Base-by-base conservation (phyloP, 2,113 vertebrate genomes). In the Corythornis madagascariensis region DNA sequence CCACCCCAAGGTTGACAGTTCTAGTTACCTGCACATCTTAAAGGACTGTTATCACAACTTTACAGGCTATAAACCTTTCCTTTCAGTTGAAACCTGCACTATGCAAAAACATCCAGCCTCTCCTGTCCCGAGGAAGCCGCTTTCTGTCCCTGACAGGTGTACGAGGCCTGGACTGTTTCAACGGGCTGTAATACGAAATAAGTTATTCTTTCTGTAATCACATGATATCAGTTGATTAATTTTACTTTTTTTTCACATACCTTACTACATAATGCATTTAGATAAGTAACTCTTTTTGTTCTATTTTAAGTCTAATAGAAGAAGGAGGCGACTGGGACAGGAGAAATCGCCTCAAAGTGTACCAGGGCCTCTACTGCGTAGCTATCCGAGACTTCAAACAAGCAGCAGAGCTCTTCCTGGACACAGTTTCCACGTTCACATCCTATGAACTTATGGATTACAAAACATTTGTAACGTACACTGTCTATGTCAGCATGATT, bases 371-470 rank as follows among this genome's bases (percentile, higher is more conserved):
- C 42, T 99, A 99, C 92, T 99, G 99, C 22, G 99, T 99, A 87
- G 99, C 99, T 79, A 98, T 99, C 91, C 97, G 99, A 52, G 99
- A 99, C 93, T 99, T 99, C 97, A 99, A 99, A 91, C 99, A 99
- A 97, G 99, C 99, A 33, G 99, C 99, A 0, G 99, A 99, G 96
- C 99, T 99, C 63, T 99, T 99, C 95, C 98, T 99, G 7, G 99
- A 99, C 95, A 99, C 99, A 0, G 99, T 99, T 26, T 99, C 99
- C 7, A 99, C 99, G 0, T 99, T 99, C 90, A 99, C 99, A n/a
- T 99, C 99, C 40, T 99, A 99, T 9, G 99, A 99, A 96, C 98
- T 99, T 52, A 99, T 99, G 99, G 99, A 99, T 97, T 99, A 99
- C 97, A 99, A 99, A 97, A 99, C 99, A 0, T 99, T 99, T 75